Evolutionary conservation across 2,113 vertebrate genomes (phyloP).

Genomic region (Scolopax mira): DNA sequence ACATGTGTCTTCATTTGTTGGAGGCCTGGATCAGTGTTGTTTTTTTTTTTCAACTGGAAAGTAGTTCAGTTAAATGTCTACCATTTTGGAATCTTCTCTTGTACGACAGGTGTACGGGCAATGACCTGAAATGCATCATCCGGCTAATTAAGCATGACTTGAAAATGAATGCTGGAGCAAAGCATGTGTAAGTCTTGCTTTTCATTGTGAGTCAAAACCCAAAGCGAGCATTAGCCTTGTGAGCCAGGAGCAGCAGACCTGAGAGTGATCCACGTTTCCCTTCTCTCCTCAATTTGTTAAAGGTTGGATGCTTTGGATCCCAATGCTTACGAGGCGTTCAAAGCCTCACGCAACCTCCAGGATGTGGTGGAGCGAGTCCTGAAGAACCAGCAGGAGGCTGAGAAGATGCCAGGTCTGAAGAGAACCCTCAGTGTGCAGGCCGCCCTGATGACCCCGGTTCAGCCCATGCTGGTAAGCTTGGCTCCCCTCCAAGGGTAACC

Average conservation of each 20-base stretch:
- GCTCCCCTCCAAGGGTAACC: background rate
- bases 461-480: slow-evolving; percentile 92
- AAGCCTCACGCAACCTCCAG: slow-evolving; percentile 92
- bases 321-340: slow-evolving; percentile 96
- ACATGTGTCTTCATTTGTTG: background rate
- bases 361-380: slow-evolving; percentile 93
- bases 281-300: background rate
- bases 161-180: slow-evolving; percentile 97
- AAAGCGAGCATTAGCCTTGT: fast-evolving
- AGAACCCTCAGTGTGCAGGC: slow-evolving; percentile 88
- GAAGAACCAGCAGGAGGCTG: slow-evolving; percentile 86
- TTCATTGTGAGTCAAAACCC: background rate
- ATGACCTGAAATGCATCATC: slow-evolving; percentile 95
- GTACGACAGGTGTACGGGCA: slow-evolving; percentile 85
- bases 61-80: background rate
- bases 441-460: slow-evolving; percentile 93
- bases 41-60: background rate
- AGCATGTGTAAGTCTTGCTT: slow-evolving; percentile 89
- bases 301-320: slow-evolving; percentile 95
- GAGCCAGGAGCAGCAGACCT: background rate
- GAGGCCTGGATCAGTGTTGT: background rate
- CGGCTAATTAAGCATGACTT: slow-evolving; percentile 95
- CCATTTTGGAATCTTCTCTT: background rate
- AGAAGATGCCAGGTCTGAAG: slow-evolving; percentile 79
- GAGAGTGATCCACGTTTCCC: background rate